A percentile compares a stretch with the other conserved stretches of the same genome.
phyloP scores from a whole-genome alignment of 2,113 vertebrate species.

The Eidolon helvum region DNA sequence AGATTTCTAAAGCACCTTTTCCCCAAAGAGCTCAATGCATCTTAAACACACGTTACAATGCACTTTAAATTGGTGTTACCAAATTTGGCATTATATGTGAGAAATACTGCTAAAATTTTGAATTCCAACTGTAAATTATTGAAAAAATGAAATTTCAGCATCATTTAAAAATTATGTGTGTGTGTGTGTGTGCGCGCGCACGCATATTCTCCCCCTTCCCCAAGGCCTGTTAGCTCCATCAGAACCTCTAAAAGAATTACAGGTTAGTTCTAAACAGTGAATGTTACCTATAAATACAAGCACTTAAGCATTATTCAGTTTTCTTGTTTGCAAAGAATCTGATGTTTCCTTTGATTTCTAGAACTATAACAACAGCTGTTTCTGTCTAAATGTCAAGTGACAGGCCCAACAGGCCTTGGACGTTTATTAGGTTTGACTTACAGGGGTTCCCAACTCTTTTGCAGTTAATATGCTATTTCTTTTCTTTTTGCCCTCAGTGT shows the following conservation, averaged over 20 bases:
- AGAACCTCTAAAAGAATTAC: constrained; percentile 54
- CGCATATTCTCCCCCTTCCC: too few species aligned
- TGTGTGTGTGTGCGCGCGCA: neutral
- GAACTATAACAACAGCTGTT: constrained; percentile 53
- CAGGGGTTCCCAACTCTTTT: neutral
- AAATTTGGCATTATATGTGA: constrained; percentile 69
- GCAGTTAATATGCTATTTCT: constrained; percentile 29
- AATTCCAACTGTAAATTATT: constrained; percentile 70
- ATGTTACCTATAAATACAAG: constrained; percentile 33
- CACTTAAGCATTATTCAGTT: constrained; percentile 46
- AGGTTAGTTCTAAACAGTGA: constrained; percentile 62
- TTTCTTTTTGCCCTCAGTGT: constrained; percentile 38
- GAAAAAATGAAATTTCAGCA: constrained; percentile 63
- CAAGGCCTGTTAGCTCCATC: constrained; percentile 24
- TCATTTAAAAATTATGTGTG: constrained; percentile 36
- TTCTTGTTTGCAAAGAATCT: constrained; percentile 65
- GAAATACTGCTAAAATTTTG: constrained; percentile 68
- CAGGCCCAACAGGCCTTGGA: neutral
- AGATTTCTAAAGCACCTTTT: constrained; percentile 69
- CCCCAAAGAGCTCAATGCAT: constrained; percentile 69
- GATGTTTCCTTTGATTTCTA: constrained; percentile 62
- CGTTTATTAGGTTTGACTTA: constrained; percentile 45
- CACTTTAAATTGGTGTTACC: constrained; percentile 70
- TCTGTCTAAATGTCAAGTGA: constrained; percentile 57
- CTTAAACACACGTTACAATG: constrained; percentile 72